Conservation (phyloP, 2,888 invertebrate species). For the Adineta ricciae region DNA sequence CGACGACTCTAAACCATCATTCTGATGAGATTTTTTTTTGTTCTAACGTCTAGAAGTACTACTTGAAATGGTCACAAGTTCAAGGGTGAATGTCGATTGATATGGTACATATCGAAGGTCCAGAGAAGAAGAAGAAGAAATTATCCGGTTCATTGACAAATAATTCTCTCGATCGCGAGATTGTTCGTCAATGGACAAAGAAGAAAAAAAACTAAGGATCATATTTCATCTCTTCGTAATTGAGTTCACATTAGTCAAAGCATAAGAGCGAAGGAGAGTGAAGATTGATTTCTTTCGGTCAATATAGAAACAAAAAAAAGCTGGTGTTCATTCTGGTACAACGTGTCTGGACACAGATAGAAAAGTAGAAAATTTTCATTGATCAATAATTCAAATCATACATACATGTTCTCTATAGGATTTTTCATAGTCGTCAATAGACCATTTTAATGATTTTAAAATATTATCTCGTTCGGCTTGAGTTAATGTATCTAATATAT, state of each 20-base stretch:
- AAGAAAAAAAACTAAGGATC: neutral
- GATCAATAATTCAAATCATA: neutral
- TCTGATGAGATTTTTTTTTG: neutral
- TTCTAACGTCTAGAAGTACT: neutral
- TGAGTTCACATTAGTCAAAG: conserved; percentile 15
- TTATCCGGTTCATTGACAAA: conserved; percentile 15
- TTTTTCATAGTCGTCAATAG: conserved; percentile 17
- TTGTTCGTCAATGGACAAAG: neutral
- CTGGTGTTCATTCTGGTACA: conserved; percentile 15
- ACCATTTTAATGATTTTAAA: conserved; percentile 3
- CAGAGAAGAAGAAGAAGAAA: neutral
- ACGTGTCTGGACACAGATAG: neutral
- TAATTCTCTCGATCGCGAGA: neutral
- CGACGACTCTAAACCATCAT: neutral
- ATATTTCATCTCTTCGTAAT: conserved; percentile 13
- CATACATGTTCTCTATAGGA: conserved; percentile 12
- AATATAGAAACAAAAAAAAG: conserved; percentile 7
- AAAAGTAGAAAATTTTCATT: neutral
- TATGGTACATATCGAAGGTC: neutral
- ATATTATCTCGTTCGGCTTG: conserved; percentile 7
- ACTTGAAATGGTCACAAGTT: neutral
- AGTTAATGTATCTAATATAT: neutral
- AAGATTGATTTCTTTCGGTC: conserved; percentile 13
- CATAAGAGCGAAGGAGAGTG: neutral
- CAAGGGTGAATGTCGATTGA: neutral